Base-by-base conservation (phyloP, 1,140 invertebrate species). In the Drosophila parvula region DNA sequence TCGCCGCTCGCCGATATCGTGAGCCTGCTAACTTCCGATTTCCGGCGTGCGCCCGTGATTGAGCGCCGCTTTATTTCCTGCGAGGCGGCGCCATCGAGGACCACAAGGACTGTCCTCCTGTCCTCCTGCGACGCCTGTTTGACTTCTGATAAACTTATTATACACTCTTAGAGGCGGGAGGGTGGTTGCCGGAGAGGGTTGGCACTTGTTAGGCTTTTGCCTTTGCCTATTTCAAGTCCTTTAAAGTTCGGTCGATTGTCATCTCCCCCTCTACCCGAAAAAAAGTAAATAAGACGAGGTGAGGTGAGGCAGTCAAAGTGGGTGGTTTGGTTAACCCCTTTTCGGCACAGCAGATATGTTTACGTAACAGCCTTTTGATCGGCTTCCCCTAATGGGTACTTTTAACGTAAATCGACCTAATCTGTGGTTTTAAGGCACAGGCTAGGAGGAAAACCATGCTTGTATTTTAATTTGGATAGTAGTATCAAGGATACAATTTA, bases 11-110 rank as follows among this genome's bases (percentile, higher is more conserved):
- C 10, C 76, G 83, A 88, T 88, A 88, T 88, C 83, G 77, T 83
- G 84, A 71, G 83, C 83, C 84, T 89, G 83, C 83, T 89, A 89
- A 88, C 83, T 89, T 88, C 83, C 83, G 84, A 89, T 86, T 86
- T 86, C 83, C 83, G 83, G 76, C 76, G 73, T 70, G 76, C 69
- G 79, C 76, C 64, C 64, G 80, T 86, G 83, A 88, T 86, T 83
- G 84, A 83, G 83, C 77, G 74, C 36, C 77, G 84, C 84, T 80
- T 89, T 73, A 89, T 80, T 88, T 88, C 83, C 83, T 83, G 77
- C 75, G 67, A 73, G 71, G 81, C 73, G 84, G 73, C 70, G 75
- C 79, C 83, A 69, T 12, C 61, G 12, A 74, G 55, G 51, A 63
- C 55, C 57, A n/a, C 51, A 50, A 70, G 64, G 63, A 78, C 75